These are phyloP conservation scores for Ploceus nigricollis DNA, from an alignment of 2,113 vertebrate species.

Conservation along the genomic window DNA sequence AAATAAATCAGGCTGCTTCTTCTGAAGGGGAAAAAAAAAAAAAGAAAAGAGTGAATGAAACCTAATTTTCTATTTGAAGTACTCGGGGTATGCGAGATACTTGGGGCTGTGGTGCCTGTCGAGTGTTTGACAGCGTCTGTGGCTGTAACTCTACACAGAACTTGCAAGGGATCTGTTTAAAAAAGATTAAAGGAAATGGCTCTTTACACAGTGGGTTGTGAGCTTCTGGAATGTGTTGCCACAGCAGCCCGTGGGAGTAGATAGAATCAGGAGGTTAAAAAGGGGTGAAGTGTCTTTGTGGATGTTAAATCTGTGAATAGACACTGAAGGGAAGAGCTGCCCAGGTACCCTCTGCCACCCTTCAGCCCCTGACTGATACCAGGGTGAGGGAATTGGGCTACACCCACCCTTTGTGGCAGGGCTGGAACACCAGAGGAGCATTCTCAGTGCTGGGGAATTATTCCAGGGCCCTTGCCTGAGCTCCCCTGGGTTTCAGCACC, in stretches of 20 bases:
- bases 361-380: not conserved
- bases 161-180: not conserved
- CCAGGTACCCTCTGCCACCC: not conserved
- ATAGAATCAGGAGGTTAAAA: not conserved
- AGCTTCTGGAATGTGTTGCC: slow-evolving; percentile 5
- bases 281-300: not conserved
- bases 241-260: not conserved
- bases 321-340: not conserved
- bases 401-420: not conserved
- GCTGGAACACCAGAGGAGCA: not conserved
- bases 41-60: slow-evolving; percentile 24
- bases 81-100: not conserved
- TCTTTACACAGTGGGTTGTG: not conserved
- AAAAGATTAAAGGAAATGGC: slow-evolving; percentile 25
- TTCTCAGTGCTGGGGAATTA: not conserved
- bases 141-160: not conserved
- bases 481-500: not conserved
- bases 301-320: not conserved
- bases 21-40: not conserved
- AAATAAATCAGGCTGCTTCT: slow-evolving; percentile 52
- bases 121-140: not conserved
- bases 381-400: rapidly evolving
- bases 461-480: not conserved
- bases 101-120: not conserved
- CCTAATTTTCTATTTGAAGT: slow-evolving; percentile 52